Percentiles rank a stretch among this genome's conserved stretches.
These are phyloP conservation scores for Menidia beryllina DNA, from an alignment of 2,113 vertebrate species.

Conservation along the genomic window DNA sequence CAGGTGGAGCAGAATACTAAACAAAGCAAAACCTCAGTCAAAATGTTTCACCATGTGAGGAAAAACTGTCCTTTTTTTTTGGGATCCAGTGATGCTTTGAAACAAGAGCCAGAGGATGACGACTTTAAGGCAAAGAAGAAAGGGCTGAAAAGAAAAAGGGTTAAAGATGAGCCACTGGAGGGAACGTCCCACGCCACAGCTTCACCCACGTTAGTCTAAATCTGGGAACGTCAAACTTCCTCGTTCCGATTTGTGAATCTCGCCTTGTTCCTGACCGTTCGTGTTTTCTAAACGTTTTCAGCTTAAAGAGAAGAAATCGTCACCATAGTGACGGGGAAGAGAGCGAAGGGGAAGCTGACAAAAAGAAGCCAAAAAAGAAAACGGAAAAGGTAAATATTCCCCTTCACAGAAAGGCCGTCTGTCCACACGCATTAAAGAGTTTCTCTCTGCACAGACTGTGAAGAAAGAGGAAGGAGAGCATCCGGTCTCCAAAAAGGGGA, in stretches of 20 bases:
- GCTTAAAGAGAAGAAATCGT: slow-evolving; percentile 65
- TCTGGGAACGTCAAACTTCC: no score
- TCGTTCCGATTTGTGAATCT: background rate
- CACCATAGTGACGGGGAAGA: slow-evolving; percentile 28
- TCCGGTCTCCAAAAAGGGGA: slow-evolving; percentile 59
- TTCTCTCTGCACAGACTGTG: slow-evolving; percentile 30
- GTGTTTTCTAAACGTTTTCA: slow-evolving; percentile 18
- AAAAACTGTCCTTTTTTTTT: background rate
- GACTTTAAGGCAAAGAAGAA: slow-evolving; percentile 68
- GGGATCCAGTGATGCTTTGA: slow-evolving; percentile 39
- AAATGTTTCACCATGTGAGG: no score
- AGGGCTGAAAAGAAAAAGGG: slow-evolving; percentile 74
- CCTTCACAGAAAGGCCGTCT: background rate
- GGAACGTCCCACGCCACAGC: background rate
- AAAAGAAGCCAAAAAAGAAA: slow-evolving; percentile 53
- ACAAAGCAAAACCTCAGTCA: no score
- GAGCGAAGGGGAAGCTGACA: slow-evolving; percentile 21
- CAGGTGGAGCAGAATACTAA: background rate
- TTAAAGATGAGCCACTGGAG: slow-evolving; percentile 59
- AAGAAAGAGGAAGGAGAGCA: slow-evolving; percentile 70
- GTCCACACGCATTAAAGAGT: background rate
- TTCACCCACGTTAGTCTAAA: slow-evolving; percentile 44
- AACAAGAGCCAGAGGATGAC: slow-evolving; percentile 54
- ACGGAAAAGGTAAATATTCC: slow-evolving; percentile 54
- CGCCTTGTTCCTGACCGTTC: no score